Evolutionary conservation across 1,140 invertebrate genomes (phyloP), one percentile per base, ranked within the genome.

Genomic region (Dendroctonus valens): DNA sequence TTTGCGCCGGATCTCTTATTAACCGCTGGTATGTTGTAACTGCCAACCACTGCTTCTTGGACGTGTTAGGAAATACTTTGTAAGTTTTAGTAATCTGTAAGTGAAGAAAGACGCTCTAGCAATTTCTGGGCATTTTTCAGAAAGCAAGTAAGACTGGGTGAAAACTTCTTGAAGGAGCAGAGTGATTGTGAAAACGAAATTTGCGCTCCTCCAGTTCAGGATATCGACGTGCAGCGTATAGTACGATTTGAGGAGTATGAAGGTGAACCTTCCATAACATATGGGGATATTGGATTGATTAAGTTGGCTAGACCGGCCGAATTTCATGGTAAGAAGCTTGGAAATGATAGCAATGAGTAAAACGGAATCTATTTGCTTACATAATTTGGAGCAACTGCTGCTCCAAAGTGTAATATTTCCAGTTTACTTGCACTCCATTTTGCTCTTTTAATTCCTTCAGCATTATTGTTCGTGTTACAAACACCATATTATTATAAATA

Each of bases 1-100:
- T 76, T 65, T 91, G 89, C 71, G 88, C 86, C 0, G 89, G 87
- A 2, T 81, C 84, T 3, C 76, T 91, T 0, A 82, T 91, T 41
- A 84, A 81, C 15, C 77, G 83, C 41, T 69, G 79, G 2, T 85
- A 85, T 68, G 79, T 90, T 14, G 49, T 90, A 3, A 90, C 88
- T 46, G 81, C 89, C 5, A 87, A 85, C 0, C 89, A 91, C 75
- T 90, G 88, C 69, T 78, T 87, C 2, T 75, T 76, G 3, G 75
- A 44, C 5, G 0, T 80, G 62, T 73, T 83, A 48, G 78, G 80
- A 0, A 74, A 69, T 8, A 79, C 76, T 58, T 78, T 69, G 67
- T 69, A 60, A 69, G 67, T 54, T 49, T 62, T 14, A 14, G 26
- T 42, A 7, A 26, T 26, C 1, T 11, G n/a, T 9, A 1, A 26